These are phyloP conservation scores for Calliopsis andreniformis DNA, from an alignment of 1,140 invertebrate genomes.

Conservation along the genomic window DNA sequence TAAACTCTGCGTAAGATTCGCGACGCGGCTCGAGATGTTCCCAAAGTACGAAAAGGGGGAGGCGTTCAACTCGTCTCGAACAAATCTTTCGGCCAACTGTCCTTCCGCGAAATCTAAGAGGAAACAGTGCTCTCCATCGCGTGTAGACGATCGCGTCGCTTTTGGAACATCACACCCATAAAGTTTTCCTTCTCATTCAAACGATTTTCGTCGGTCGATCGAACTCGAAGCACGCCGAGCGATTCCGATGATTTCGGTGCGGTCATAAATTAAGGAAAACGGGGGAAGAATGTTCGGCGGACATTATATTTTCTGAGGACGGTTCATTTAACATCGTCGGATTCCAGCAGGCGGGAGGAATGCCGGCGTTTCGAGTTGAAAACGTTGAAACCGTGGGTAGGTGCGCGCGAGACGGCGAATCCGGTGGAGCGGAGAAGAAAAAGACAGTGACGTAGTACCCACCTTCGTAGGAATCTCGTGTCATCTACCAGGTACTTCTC, in stretches of 20 bases:
- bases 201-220: not conserved
- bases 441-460: slow-evolving; percentile 74
- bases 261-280: slow-evolving; percentile 47
- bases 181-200: not conserved
- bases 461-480: slow-evolving; percentile 75
- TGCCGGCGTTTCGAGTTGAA: slow-evolving; percentile 55
- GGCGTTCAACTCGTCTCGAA: not conserved
- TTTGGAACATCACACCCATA: not conserved
- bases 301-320: slow-evolving; percentile 63
- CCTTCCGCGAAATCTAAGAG: not conserved
- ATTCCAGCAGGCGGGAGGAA: slow-evolving; percentile 58
- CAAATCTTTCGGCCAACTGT: not conserved
- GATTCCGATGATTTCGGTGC: slow-evolving; percentile 33
- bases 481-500: slow-evolving; percentile 73
- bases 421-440: slow-evolving; percentile 64
- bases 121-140: too few relatives aligned
- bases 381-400: slow-evolving; percentile 48
- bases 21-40: not conserved
- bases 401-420: not conserved
- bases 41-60: not conserved
- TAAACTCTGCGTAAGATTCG: slow-evolving; percentile 5
- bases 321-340: slow-evolving; percentile 62
- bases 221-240: not conserved
- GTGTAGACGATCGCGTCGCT: not conserved
- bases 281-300: slow-evolving; percentile 53